A percentile compares a stretch with the other conserved stretches of the same genome.
These are phyloP conservation scores for Deilephila porcellus DNA, from an alignment of 2,888 invertebrate genomes.

Conservation along the genomic window DNA sequence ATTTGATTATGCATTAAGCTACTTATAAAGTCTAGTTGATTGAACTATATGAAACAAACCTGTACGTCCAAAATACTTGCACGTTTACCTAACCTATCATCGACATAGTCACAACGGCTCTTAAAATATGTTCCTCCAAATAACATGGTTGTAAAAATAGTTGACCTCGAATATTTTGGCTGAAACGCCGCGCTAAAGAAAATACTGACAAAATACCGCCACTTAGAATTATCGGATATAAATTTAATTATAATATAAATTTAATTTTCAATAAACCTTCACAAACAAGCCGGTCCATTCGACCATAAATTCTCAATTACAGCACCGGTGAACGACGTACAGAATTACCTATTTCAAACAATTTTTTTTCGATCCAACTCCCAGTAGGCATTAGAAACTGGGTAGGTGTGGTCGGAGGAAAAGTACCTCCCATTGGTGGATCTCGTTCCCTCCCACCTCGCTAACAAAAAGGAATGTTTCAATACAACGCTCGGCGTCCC, in stretches of 20 bases:
- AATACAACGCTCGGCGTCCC: slow-evolving; percentile 57
- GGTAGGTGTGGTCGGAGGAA: slow-evolving; percentile 72
- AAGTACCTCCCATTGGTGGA: slow-evolving; percentile 74
- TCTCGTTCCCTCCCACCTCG: slow-evolving; percentile 68
- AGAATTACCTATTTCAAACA: slow-evolving; percentile 81
- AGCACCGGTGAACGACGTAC: slow-evolving; percentile 74
- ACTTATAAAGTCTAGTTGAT: no score
- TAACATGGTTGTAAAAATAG: no score
- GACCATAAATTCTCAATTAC: slow-evolving; percentile 77
- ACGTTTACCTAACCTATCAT: no score
- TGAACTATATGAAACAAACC: no score
- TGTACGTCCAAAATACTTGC: no score
- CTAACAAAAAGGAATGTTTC: slow-evolving; percentile 73
- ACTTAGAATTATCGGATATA: no score
- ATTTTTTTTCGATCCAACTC: slow-evolving; percentile 76
- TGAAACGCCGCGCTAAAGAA: no score
- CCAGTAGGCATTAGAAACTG: slow-evolving; percentile 82
- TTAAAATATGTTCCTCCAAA: no score
- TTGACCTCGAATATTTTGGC: no score
- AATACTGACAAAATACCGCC: no score
- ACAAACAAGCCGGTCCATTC: slow-evolving; percentile 48
- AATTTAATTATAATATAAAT: slow-evolving; percentile 24
- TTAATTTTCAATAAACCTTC: slow-evolving; percentile 39
- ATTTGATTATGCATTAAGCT: no score
- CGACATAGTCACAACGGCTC: no score